phyloP scores from a whole-genome alignment of 2,888 invertebrate species.

The Lasius platythorax region DNA sequence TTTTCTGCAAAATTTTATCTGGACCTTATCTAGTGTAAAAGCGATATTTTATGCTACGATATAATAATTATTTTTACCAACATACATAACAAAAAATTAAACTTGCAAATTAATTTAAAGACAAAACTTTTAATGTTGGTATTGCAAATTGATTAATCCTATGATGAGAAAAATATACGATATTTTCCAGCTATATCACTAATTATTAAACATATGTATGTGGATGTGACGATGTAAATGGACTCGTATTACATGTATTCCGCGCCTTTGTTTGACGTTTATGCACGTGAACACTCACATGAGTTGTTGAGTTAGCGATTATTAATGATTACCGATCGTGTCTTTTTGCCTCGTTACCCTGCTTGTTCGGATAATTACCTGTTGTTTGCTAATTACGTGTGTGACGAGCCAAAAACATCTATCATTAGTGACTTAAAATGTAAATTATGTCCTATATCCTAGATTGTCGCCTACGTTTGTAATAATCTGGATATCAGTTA shows the following conservation, averaged over 20 bases:
- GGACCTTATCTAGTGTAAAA: no score
- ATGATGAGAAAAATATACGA: neutral
- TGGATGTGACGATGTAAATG: neutral
- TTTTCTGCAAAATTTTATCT: no score
- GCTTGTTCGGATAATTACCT: slow-evolving; percentile 13
- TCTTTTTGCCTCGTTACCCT: slow-evolving; percentile 19
- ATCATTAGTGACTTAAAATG: neutral
- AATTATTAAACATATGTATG: slow-evolving; percentile 2
- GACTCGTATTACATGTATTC: neutral
- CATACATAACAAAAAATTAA: no score
- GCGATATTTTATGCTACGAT: no score
- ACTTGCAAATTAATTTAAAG: no score
- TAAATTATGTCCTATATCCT: neutral
- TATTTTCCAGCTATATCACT: neutral
- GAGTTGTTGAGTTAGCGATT: slow-evolving; percentile 1
- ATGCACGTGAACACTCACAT: neutral
- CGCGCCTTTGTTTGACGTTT: slow-evolving; percentile 14
- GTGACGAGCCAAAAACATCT: neutral
- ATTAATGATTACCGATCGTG: slow-evolving; percentile 15
- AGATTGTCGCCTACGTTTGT: neutral
- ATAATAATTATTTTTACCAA: no score
- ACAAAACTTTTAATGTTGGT: neutral
- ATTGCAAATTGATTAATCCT: neutral
- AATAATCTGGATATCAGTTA: neutral
- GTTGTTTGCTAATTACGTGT: slow-evolving; percentile 9